Evolutionary conservation across 2,797 vertebrate genomes (phyloP).

Genomic region (Crocidura indochinensis): DNA sequence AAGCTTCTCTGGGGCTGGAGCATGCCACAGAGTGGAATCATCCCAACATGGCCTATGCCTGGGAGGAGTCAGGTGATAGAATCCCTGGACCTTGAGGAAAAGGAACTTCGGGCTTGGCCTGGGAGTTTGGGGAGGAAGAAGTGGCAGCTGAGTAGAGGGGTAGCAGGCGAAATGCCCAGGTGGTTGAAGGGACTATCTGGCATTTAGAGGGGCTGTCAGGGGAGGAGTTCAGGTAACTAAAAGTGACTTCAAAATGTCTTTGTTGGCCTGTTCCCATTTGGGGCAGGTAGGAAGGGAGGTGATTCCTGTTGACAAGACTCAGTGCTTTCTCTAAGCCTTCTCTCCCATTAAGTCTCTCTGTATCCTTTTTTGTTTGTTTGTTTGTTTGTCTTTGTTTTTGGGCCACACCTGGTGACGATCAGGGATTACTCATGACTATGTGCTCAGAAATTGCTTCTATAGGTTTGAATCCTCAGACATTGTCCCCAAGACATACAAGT

Average conservation of each 20-base stretch:
- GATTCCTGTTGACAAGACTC: background rate
- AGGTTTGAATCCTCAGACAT: too few species aligned
- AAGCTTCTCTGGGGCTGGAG: background rate
- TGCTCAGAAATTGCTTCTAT: too few species aligned
- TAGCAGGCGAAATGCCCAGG: background rate
- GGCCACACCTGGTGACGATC: too few species aligned
- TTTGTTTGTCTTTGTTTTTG: too few species aligned
- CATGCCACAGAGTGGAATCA: too few species aligned
- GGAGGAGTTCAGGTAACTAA: background rate
- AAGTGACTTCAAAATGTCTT: slow-evolving; percentile 33
- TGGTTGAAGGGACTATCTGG: background rate
- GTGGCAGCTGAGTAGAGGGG: too few species aligned
- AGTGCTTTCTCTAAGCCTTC: background rate
- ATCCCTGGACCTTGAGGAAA: background rate
- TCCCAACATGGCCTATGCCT: too few species aligned
- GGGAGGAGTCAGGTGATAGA: background rate
- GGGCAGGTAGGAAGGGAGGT: background rate
- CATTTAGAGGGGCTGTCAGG: background rate
- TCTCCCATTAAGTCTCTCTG: background rate
- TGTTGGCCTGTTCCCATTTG: background rate
- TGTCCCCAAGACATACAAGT: too few species aligned
- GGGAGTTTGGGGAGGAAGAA: background rate
- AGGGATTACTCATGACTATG: too few species aligned
- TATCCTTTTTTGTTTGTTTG: too few species aligned
- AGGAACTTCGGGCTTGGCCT: background rate